A percentile compares a stretch with the other conserved stretches of the same genome.
These are phyloP conservation scores for Capromys pilorides DNA, from an alignment of 2,797 vertebrate genomes.

Conservation along the genomic window DNA sequence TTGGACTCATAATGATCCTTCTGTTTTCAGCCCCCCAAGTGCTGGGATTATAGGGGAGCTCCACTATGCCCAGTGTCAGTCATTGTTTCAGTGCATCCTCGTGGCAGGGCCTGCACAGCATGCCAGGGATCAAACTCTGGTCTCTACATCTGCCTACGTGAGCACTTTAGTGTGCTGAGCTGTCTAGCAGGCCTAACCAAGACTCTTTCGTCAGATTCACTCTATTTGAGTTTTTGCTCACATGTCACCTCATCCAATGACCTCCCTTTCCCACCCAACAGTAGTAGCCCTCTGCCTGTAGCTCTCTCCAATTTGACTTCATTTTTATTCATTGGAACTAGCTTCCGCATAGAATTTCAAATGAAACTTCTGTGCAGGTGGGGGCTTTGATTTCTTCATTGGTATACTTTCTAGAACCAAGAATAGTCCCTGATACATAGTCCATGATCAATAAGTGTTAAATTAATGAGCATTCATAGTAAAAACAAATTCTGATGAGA, in stretches of 20 bases:
- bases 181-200: too few species aligned
- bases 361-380: neutral
- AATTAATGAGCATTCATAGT: neutral
- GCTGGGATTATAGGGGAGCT: too few species aligned
- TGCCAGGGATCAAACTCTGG: too few species aligned
- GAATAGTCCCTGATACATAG: neutral
- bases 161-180: too few species aligned
- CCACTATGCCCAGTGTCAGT: too few species aligned
- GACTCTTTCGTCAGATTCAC: neutral
- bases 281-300: neutral
- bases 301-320: neutral
- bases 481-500: slow-evolving; percentile 24
- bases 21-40: too few species aligned
- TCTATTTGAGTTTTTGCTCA: neutral
- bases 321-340: neutral
- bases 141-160: too few species aligned
- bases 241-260: neutral
- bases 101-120: too few species aligned
- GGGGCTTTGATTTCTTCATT: slow-evolving; percentile 5
- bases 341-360: slow-evolving; percentile 11
- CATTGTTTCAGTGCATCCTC: too few species aligned
- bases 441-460: neutral
- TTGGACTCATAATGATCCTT: too few species aligned
- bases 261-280: neutral
- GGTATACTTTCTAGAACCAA: slow-evolving; percentile 18